These are phyloP conservation scores for Norana najaformis DNA, from an alignment of 2,888 invertebrate species.

Conservation along the genomic window DNA sequence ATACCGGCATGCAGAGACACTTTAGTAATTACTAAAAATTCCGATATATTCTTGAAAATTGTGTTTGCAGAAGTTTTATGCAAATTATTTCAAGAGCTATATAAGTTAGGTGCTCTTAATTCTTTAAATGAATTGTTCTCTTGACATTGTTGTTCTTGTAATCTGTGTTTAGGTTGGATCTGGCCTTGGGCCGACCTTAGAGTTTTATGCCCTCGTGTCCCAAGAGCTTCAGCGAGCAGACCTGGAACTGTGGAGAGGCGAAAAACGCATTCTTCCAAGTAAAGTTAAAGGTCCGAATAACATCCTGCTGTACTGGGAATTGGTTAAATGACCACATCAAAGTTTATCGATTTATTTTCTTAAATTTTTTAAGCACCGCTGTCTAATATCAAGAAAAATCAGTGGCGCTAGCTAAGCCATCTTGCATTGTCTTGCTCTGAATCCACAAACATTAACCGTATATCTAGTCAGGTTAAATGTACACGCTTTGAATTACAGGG, in stretches of 20 bases:
- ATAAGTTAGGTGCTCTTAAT: neutral
- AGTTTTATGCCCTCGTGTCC: slow-evolving; percentile 92
- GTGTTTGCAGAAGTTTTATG: neutral
- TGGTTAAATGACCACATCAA: neutral
- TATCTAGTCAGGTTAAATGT: too few species aligned
- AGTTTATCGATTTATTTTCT: neutral
- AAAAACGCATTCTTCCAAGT: neutral
- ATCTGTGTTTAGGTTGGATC: slow-evolving; percentile 77
- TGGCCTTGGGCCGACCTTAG: slow-evolving; percentile 96
- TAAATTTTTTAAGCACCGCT: neutral
- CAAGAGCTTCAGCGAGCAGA: slow-evolving; percentile 86
- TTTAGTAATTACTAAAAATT: neutral
- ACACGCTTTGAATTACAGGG: too few species aligned
- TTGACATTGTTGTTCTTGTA: neutral
- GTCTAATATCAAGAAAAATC: too few species aligned
- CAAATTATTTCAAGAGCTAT: neutral
- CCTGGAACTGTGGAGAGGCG: slow-evolving; percentile 81
- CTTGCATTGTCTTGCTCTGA: too few species aligned
- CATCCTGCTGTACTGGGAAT: neutral
- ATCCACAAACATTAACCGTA: too few species aligned
- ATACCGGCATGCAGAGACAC: neutral
- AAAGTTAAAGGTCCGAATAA: neutral
- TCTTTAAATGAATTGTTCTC: neutral
- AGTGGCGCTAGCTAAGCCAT: too few species aligned
- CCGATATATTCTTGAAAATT: neutral